Base-by-base conservation (phyloP, 2,888 invertebrate species). In the Bibio marci region DNA sequence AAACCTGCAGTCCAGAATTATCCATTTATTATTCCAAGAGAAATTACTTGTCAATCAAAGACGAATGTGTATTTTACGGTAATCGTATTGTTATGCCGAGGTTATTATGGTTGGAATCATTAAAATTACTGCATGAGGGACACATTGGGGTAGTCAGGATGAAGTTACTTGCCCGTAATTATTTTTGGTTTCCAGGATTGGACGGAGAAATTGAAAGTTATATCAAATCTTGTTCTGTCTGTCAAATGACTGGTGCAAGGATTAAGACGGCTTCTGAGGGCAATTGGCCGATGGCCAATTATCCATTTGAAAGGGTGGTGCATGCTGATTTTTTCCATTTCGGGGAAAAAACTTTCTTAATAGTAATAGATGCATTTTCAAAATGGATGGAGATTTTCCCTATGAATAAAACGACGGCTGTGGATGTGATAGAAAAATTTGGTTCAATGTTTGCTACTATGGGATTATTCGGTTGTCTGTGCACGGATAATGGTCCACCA, bases 171-270 rank as follows among this genome's bases (percentile, higher is more conserved):
- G 43, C 42, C 6, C 19, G 39, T 39, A 41, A 44, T 40, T 37
- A 43, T 8, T 39, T 48, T 30, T 45, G 46, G 35, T 47, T 42
- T 25, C 46, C 48, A 11, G 46, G 44, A 15, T 37, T 45, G 8
- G 15, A 34, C 14, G 22, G 26, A 27, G 47, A 47, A 13, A 42
- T 45, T n/a, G 46, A 46, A 42, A 45, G 44, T 12, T 11, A 38
- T 3, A 38, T 49, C 8, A 35, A 35, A 35, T 4, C 12, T 12
- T 39, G 39, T 35, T 12, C 11, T 19, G 17, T 13, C 4, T 39
- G 39, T 39, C 11, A 12, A 7, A 27, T n/a, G 17, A 19, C 5
- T 27, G 15, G 12, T 10, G 8, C 35, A 4, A 35, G 15, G 6
- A 12, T 15, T 7, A 3, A 4, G n/a, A 34, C 18, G 12, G 39